Conservation (phyloP, 1,140 invertebrate genomes). For the Varroa destructor region DNA sequence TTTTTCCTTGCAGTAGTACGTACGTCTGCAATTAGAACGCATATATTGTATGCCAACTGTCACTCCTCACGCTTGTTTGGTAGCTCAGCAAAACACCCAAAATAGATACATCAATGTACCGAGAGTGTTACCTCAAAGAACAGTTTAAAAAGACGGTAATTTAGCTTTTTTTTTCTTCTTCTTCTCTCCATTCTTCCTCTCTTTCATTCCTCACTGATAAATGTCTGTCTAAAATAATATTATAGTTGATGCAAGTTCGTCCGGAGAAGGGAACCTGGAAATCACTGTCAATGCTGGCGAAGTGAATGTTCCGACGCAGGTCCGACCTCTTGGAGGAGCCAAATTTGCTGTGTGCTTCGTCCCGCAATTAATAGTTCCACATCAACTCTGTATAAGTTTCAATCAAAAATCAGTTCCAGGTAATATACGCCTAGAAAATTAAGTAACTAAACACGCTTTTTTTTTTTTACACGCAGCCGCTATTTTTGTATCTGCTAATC, state of each 20-base stretch:
- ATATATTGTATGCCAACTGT: too few relatives aligned
- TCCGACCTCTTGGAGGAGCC: slow-evolving; percentile 70
- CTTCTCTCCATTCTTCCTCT: too few relatives aligned
- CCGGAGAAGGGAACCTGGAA: slow-evolving; percentile 93
- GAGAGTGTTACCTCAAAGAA: background rate
- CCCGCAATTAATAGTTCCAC: slow-evolving; percentile 78
- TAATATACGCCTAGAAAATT: slow-evolving; percentile 34
- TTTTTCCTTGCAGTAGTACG: too few relatives aligned
- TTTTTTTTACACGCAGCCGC: background rate
- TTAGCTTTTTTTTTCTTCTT: too few relatives aligned
- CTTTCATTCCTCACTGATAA: too few relatives aligned
- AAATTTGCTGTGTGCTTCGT: slow-evolving; percentile 90
- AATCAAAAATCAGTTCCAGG: slow-evolving; percentile 67
- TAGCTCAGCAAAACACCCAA: too few relatives aligned
- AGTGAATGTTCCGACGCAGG: slow-evolving; percentile 87
- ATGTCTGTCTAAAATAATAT: too few relatives aligned
- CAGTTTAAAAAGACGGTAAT: background rate
- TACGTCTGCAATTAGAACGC: too few relatives aligned
- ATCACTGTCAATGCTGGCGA: slow-evolving; percentile 87
- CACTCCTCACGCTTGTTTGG: too few relatives aligned
- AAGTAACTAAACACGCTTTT: slow-evolving; percentile 4
- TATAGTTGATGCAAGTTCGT: slow-evolving; percentile 79
- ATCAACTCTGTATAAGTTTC: slow-evolving; percentile 89
- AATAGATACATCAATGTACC: too few relatives aligned
- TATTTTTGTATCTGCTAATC: background rate